Conservation (phyloP, 2,797 vertebrate genomes). For the Anabas testudineus region DNA sequence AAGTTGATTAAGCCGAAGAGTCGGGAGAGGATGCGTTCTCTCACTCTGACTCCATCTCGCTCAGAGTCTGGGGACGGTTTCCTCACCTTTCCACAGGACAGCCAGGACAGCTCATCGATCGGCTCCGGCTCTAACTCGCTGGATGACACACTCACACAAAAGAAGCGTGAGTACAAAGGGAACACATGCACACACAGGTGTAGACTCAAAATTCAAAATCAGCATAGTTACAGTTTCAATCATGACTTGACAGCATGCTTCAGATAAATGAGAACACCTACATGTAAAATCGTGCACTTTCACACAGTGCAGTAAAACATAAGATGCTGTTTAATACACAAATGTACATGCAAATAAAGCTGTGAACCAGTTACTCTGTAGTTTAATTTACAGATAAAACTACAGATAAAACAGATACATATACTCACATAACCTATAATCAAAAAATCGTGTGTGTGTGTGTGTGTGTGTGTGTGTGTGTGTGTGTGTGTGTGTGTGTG, state of each 20-base stretch:
- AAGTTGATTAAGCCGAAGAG: slow-evolving; percentile 98
- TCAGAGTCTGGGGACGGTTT: slow-evolving; percentile 94
- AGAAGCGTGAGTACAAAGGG: slow-evolving; percentile 91
- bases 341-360: background rate
- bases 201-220: background rate
- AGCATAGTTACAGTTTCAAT: background rate
- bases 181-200: background rate
- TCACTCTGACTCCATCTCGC: slow-evolving; percentile 91
- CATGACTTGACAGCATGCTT: background rate
- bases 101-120: slow-evolving; percentile 97
- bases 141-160: slow-evolving; percentile 92
- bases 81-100: slow-evolving; percentile 90
- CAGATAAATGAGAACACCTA: background rate
- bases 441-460: background rate
- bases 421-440: background rate
- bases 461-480: background rate
- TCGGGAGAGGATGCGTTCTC: slow-evolving; percentile 93
- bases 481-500: slow-evolving; percentile 11
- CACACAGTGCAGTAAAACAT: background rate
- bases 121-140: slow-evolving; percentile 98
- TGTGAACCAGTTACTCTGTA: too few relatives aligned
- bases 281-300: too few relatives aligned
- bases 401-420: background rate
- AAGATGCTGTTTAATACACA: slow-evolving; percentile 1
- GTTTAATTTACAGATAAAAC: background rate